phyloP scores from a whole-genome alignment of 2,113 vertebrate species.

The Aspidoscelis tigris region DNA sequence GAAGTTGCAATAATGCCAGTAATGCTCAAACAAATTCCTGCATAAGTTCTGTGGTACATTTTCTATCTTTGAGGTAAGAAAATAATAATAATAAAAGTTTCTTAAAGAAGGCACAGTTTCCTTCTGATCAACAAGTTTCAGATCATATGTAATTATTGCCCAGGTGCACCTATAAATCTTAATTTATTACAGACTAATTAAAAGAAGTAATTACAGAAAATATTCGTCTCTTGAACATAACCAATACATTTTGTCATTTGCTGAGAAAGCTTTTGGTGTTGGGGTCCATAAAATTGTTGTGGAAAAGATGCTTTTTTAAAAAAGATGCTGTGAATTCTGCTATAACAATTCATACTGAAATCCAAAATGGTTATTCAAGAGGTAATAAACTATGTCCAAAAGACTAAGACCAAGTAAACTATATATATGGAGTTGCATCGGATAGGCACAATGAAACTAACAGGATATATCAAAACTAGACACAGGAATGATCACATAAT shows the following conservation, averaged over 20 bases:
- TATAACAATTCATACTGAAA: not conserved
- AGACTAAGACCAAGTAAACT: not conserved
- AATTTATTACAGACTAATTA: not conserved
- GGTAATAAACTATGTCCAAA: not conserved
- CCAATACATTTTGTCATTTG: not conserved
- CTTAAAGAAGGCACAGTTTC: not conserved
- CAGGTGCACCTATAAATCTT: not conserved
- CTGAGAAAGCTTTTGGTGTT: too few relatives aligned
- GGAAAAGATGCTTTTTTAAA: too few relatives aligned
- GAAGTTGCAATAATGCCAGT: not conserved
- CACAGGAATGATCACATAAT: not conserved
- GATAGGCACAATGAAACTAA: not conserved
- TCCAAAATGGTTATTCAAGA: not conserved
- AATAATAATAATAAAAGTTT: not conserved
- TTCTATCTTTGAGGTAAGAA: not conserved
- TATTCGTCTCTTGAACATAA: not conserved
- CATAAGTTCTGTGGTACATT: not conserved
- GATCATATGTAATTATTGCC: not conserved
- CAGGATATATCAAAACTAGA: not conserved
- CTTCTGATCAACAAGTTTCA: not conserved
- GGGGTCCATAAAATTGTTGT: too few relatives aligned
- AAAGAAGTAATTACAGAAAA: not conserved
- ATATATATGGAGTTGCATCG: not conserved
- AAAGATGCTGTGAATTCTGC: not conserved
- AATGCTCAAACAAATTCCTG: not conserved